A percentile compares a stretch with the other conserved stretches of the same genome.
Evolutionary conservation across 2,113 vertebrate genomes (phyloP).

Genomic region (Pedetes capensis): DNA sequence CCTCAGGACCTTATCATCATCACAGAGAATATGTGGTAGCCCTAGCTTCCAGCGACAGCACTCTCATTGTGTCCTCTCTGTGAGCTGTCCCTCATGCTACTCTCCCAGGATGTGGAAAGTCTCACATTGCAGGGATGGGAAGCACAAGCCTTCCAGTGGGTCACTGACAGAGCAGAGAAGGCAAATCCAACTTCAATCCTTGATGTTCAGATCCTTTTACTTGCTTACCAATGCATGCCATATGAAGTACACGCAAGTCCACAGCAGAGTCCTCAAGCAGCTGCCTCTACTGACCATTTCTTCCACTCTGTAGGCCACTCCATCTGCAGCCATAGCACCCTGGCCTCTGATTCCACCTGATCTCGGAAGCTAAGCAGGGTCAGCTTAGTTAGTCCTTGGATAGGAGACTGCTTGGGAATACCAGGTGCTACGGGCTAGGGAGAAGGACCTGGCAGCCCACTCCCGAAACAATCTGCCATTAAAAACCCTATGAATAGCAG

Average conservation of each 20-base stretch:
- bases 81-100: neutral
- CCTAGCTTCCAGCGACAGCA: neutral
- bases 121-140: neutral
- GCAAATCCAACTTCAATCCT: neutral
- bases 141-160: neutral
- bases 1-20: too few species aligned
- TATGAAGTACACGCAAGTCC: neutral
- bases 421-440: too few species aligned
- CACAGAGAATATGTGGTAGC: neutral
- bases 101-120: neutral
- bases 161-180: neutral
- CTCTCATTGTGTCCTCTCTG: neutral
- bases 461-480: too few species aligned
- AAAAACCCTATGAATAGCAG: too few species aligned
- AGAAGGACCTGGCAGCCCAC: too few species aligned
- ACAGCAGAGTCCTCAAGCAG: neutral
- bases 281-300: neutral
- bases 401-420: too few species aligned
- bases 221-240: neutral
- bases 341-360: too few species aligned
- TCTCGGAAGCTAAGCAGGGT: too few species aligned
- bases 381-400: too few species aligned
- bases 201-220: neutral
- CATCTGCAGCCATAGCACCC: too few species aligned
- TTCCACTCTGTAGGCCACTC: neutral